These are phyloP conservation scores for Parazoanthus atlanticus DNA, from an alignment of 92 coral and sea anemone genomes.

Conservation along the genomic window DNA sequence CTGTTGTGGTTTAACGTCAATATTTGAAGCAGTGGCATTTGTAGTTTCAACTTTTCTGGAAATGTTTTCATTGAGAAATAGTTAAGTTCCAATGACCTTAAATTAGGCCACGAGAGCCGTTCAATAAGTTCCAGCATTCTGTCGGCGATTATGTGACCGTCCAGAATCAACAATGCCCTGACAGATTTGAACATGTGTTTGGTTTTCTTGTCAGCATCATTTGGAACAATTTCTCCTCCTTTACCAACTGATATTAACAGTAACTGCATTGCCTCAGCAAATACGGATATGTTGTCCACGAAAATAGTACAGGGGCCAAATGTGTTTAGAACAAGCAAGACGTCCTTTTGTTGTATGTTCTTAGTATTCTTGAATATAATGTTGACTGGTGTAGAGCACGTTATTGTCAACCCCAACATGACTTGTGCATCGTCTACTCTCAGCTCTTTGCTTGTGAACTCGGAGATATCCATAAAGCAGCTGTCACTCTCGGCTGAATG, in stretches of 20 bases:
- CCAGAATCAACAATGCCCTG: not conserved
- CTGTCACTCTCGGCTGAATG: not conserved
- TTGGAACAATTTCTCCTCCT: not conserved
- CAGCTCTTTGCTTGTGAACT: not conserved
- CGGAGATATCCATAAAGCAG: constrained; percentile 20
- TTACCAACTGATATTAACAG: not conserved
- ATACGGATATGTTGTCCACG: constrained; percentile 45
- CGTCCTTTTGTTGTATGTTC: constrained; percentile 55
- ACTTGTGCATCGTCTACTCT: not conserved
- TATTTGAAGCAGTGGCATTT: constrained; percentile 78
- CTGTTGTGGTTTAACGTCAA: constrained; percentile 54
- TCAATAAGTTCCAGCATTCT: constrained; percentile 56
- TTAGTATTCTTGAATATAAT: constrained; percentile 38
- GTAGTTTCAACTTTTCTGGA: constrained; percentile 47
- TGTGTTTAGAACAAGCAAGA: constrained; percentile 43
- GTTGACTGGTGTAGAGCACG: not conserved
- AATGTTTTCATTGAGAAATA: constrained; percentile 50
- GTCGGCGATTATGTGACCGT: not conserved
- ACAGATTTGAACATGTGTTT: not conserved
- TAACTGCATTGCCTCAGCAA: constrained; percentile 64
- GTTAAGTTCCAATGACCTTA: constrained; percentile 60
- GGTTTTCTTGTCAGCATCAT: not conserved
- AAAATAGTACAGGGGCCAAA: constrained; percentile 53
- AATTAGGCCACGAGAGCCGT: constrained; percentile 53
- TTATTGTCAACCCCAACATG: not conserved